Percentiles rank a stretch among this genome's conserved stretches.
Conservation (phyloP, 1,140 invertebrate genomes). For the Neoseiulus cucumeris region DNA sequence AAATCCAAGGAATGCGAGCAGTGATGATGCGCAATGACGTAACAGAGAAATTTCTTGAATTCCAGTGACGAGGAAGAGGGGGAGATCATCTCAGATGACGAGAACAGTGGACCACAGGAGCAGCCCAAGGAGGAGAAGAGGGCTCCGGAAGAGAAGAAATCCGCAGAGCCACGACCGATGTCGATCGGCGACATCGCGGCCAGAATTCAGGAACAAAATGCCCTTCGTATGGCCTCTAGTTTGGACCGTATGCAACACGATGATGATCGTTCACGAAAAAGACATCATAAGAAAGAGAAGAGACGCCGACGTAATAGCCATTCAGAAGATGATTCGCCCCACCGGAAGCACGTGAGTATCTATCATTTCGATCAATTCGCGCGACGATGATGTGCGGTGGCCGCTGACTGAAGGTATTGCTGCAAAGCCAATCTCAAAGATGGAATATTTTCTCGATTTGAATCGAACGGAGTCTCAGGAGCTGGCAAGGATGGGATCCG, state of each 20-base stretch:
- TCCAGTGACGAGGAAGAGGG: conserved; percentile 15
- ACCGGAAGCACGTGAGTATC: background rate
- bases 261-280: background rate
- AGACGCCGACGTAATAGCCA: background rate
- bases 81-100: conserved; percentile 13
- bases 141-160: background rate
- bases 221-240: background rate
- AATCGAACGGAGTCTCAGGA: too few relatives aligned
- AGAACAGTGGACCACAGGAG: background rate
- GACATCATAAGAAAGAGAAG: conserved; percentile 3
- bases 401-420: too few relatives aligned
- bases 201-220: background rate
- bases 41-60: background rate
- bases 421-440: too few relatives aligned
- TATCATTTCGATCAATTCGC: too few relatives aligned
- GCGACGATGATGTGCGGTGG: too few relatives aligned
- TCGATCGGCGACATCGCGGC: background rate
- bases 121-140: conserved; percentile 13
- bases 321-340: background rate
- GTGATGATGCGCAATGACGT: too few relatives aligned
- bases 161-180: background rate
- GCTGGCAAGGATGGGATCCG: too few relatives aligned
- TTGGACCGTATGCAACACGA: background rate
- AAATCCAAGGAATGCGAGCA: too few relatives aligned
- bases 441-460: too few relatives aligned